A percentile compares a stretch with the other conserved stretches of the same genome.
Conservation (phyloP, 1,140 invertebrate species). For the Drosophila rhopaloa region DNA sequence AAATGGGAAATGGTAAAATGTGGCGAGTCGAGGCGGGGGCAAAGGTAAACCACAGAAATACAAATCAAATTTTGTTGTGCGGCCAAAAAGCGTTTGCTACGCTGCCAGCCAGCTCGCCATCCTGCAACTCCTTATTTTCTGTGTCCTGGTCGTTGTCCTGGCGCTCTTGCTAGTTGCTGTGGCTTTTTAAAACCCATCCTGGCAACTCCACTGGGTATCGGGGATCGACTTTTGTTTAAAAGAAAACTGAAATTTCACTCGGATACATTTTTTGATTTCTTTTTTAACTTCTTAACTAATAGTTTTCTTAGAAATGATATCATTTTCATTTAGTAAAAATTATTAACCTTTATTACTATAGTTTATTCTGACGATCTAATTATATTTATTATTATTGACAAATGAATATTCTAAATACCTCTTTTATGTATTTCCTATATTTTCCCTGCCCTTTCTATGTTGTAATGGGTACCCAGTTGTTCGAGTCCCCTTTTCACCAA, state of each 20-base stretch:
- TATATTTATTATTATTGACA: too few species aligned
- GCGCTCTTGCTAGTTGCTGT: constrained; percentile 30
- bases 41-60: constrained; percentile 83
- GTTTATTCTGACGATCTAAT: too few species aligned
- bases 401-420: too few species aligned
- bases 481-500: neutral
- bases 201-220: neutral
- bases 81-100: constrained; percentile 73
- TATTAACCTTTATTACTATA: too few species aligned
- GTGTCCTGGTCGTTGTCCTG: constrained; percentile 35
- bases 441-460: too few species aligned
- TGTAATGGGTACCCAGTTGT: neutral
- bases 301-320: too few species aligned
- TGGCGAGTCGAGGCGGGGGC: constrained; percentile 41
- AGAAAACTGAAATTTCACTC: neutral
- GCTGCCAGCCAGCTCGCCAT: neutral
- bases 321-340: too few species aligned
- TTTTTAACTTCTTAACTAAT: neutral
- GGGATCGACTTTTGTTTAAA: neutral
- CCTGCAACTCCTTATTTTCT: neutral
- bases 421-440: too few species aligned
- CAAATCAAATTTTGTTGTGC: constrained; percentile 83
- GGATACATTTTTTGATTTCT: neutral
- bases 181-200: constrained; percentile 23
- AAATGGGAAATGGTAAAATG: neutral